Evolutionary conservation across 2,888 invertebrate species (phyloP).

Genomic region (Phortica okadai): DNA sequence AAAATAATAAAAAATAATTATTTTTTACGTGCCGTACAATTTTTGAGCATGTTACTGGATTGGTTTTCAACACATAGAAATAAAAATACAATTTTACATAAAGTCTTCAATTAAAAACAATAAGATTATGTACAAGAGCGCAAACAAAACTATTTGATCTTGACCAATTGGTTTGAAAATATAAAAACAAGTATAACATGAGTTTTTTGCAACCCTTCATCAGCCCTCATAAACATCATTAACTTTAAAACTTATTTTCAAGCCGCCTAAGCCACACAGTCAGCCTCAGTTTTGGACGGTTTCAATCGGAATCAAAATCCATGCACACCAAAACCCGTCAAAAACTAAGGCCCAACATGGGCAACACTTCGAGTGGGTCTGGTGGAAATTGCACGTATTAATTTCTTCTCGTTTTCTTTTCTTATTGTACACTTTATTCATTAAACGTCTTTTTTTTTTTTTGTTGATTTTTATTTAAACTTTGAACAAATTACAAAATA

Average conservation of each 20-base stretch:
- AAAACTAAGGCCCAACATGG: slow-evolving; percentile 76
- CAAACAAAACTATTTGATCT: background rate
- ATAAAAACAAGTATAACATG: background rate
- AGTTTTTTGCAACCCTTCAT: background rate
- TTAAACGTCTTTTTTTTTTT: background rate
- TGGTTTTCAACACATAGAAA: slow-evolving; percentile 21
- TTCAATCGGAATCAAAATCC: slow-evolving; percentile 76
- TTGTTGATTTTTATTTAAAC: background rate
- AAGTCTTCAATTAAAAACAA: background rate
- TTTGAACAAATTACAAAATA: background rate
- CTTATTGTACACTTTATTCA: background rate
- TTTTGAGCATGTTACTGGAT: background rate
- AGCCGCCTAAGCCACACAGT: slow-evolving; percentile 63
- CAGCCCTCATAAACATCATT: background rate
- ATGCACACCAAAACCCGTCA: slow-evolving; percentile 77
- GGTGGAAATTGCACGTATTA: background rate
- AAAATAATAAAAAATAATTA: background rate
- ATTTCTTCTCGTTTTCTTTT: background rate
- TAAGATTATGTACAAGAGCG: slow-evolving; percentile 4
- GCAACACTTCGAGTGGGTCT: slow-evolving; percentile 37
- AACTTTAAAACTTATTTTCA: slow-evolving; percentile 32
- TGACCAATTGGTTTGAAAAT: slow-evolving; percentile 4
- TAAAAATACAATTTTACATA: background rate
- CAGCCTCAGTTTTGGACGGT: slow-evolving; percentile 78
- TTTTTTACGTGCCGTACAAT: background rate